These are phyloP conservation scores for Clarias pachynema DNA, from an alignment of 2,797 vertebrate genomes.

Conservation along the genomic window DNA sequence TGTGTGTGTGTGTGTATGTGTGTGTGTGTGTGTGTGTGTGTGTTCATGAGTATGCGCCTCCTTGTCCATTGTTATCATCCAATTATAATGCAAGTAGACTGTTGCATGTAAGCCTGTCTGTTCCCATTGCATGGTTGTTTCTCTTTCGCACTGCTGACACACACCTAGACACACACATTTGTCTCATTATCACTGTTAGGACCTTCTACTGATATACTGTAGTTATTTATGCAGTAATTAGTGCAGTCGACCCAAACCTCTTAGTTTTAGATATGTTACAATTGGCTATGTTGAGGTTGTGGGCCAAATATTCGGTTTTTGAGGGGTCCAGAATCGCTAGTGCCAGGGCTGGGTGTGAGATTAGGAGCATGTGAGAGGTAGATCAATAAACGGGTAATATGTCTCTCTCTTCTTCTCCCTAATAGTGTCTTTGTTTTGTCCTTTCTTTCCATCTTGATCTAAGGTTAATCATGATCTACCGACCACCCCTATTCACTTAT, in stretches of 20 bases:
- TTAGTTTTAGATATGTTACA: neutral
- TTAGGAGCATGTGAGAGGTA: constrained; percentile 45
- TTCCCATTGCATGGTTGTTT: constrained; percentile 66
- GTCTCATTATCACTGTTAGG: neutral
- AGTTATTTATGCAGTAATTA: neutral
- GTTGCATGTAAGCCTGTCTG: constrained; percentile 57
- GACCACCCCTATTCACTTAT: no score
- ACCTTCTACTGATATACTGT: neutral
- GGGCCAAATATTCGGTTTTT: no score
- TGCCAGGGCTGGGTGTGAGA: neutral
- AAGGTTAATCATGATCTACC: neutral
- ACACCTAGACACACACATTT: constrained; percentile 30
- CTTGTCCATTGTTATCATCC: constrained; percentile 51
- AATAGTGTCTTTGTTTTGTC: constrained; percentile 21
- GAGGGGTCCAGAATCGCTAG: no score
- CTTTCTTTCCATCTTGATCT: neutral
- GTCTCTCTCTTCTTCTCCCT: neutral
- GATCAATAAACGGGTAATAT: constrained; percentile 54
- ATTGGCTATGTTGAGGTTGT: neutral
- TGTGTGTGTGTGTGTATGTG: constrained; percentile 16
- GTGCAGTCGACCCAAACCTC: neutral
- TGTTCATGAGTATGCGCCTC: constrained; percentile 34
- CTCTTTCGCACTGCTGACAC: constrained; percentile 62
- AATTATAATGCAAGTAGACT: constrained; percentile 59
- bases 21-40: constrained; percentile 47